Conservation (phyloP, 2,113 vertebrate species). For the Dicrurus megarhynchus region DNA sequence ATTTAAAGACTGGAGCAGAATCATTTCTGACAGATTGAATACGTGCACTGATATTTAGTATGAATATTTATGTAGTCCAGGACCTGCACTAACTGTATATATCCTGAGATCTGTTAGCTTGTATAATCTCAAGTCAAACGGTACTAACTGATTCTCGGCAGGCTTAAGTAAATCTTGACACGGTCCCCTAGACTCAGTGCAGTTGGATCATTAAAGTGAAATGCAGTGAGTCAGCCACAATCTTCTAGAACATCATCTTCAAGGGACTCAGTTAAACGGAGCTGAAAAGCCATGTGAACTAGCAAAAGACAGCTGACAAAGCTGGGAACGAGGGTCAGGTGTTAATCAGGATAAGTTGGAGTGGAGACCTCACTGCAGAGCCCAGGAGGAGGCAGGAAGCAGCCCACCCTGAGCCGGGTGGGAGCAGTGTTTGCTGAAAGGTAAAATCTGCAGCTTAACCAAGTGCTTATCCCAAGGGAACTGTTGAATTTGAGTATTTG, state of each 20-base stretch:
- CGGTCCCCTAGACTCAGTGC: not conserved
- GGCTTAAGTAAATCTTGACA: conserved; percentile 23
- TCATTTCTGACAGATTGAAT: not conserved
- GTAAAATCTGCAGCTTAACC: not conserved
- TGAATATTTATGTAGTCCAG: not conserved
- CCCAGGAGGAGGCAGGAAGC: not conserved
- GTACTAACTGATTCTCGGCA: not conserved
- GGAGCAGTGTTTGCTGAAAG: not conserved
- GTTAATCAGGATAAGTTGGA: not conserved
- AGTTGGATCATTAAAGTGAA: not conserved
- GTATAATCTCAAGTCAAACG: not conserved
- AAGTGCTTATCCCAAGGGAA: not conserved
- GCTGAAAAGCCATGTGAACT: not conserved
- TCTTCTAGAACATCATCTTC: not conserved
- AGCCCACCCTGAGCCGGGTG: not conserved
- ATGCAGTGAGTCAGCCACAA: not conserved
- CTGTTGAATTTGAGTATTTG: not conserved
- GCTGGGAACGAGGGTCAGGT: not conserved
- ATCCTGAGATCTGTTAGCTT: not conserved
- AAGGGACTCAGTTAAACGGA: not conserved
- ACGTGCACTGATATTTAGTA: not conserved
- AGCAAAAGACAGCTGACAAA: not conserved
- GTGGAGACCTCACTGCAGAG: not conserved
- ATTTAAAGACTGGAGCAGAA: not conserved
- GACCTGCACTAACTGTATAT: not conserved